These are phyloP conservation scores for Physella acuta DNA, from an alignment of 1,140 invertebrate species.

Conservation along the genomic window DNA sequence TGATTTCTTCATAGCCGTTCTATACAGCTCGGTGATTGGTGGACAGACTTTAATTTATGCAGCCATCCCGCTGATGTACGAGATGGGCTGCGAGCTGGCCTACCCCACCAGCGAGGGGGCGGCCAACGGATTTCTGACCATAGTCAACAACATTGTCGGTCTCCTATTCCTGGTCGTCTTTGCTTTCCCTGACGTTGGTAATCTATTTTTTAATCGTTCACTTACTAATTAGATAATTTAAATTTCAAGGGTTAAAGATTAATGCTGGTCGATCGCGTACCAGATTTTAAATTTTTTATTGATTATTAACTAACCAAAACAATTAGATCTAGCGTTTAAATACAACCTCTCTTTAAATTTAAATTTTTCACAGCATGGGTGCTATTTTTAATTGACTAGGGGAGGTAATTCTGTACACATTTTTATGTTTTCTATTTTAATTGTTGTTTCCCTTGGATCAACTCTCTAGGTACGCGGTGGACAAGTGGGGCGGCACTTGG, in stretches of 20 bases:
- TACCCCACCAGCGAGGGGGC: slow-evolving; percentile 64
- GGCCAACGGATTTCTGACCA: slow-evolving; percentile 61
- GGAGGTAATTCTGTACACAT: too few relatives aligned
- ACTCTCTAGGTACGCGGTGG: slow-evolving; percentile 29
- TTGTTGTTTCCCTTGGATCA: neutral
- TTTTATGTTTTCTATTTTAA: neutral
- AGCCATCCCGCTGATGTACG: slow-evolving; percentile 62
- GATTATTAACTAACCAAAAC: too few relatives aligned
- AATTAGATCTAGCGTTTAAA: too few relatives aligned
- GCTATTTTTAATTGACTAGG: too few relatives aligned
- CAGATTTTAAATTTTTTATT: too few relatives aligned
- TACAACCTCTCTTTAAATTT: too few relatives aligned
- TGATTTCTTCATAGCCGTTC: too few relatives aligned
- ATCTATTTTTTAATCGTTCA: too few relatives aligned
- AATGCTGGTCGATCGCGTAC: too few relatives aligned
- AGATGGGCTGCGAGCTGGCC: slow-evolving; percentile 63
- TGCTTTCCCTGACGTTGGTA: slow-evolving; percentile 54
- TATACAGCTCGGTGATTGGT: slow-evolving; percentile 23
- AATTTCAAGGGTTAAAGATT: too few relatives aligned
- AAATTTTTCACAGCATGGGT: too few relatives aligned
- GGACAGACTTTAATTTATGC: slow-evolving; percentile 47
- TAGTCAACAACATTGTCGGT: slow-evolving; percentile 58
- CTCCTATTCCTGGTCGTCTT: slow-evolving; percentile 59
- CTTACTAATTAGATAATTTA: too few relatives aligned
- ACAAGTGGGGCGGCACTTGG: slow-evolving; percentile 31